A percentile compares a stretch with the other conserved stretches of the same genome.
Evolutionary conservation across 2,888 invertebrate genomes (phyloP).

Genomic region (Allophyes oxyacanthae): DNA sequence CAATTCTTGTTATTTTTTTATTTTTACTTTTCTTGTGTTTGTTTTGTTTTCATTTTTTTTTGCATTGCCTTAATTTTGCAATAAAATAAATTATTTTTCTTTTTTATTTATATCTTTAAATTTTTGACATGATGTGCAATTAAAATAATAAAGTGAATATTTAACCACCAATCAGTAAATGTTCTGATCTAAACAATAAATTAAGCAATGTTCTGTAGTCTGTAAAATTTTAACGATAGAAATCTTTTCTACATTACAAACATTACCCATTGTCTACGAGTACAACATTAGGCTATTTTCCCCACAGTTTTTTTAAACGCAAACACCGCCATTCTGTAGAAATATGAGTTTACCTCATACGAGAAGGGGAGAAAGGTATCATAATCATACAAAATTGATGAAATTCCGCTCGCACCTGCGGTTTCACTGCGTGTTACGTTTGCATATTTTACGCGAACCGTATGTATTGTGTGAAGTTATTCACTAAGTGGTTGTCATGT

Average conservation of each 20-base stretch:
- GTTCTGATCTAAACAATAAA: no score
- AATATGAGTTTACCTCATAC: constrained; percentile 20
- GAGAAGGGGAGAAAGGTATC: constrained; percentile 32
- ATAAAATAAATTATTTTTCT: no score
- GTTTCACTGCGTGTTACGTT: constrained; percentile 46
- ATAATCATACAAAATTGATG: constrained; percentile 52
- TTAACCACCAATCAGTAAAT: no score
- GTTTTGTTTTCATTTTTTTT: no score
- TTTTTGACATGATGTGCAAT: no score
- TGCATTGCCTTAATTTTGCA: no score
- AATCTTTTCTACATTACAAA: background rate
- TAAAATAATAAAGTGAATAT: no score
- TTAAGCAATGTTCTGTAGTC: no score
- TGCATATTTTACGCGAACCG: constrained; percentile 51
- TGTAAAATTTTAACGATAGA: no score
- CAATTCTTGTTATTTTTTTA: no score
- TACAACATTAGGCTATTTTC: constrained; percentile 1
- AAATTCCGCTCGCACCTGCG: constrained; percentile 55
- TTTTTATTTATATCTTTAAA: no score
- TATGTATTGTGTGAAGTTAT: constrained; percentile 21
- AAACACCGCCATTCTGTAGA: constrained; percentile 15
- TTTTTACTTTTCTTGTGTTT: no score
- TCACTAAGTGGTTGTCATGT: constrained; percentile 18
- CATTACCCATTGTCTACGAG: background rate
- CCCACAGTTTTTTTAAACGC: constrained; percentile 8